phyloP scores from a whole-genome alignment of 2,888 invertebrate species.

The Digitonthophagus gazella region DNA sequence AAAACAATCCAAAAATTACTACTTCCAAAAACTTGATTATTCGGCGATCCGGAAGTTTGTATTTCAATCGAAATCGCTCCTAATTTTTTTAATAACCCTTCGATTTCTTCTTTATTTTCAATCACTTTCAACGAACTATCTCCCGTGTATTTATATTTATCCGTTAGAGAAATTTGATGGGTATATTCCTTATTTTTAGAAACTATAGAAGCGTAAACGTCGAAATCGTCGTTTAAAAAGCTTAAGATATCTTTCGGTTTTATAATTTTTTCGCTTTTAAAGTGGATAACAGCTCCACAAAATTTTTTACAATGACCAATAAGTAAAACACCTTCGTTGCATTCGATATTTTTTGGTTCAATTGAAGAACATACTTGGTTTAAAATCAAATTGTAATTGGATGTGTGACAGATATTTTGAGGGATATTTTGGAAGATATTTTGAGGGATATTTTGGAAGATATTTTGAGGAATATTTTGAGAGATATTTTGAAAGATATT shows the following conservation, averaged over 20 bases:
- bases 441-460: too few species aligned
- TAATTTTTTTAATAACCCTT: not conserved
- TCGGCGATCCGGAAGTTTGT: not conserved
- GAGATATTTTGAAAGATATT: too few species aligned
- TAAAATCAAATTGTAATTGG: too few species aligned
- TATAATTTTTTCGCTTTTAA: not conserved
- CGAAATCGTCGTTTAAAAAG: not conserved
- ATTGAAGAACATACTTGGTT: not conserved
- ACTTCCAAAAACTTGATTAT: not conserved
- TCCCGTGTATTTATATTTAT: constrained; percentile 38
- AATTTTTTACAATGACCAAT: constrained; percentile 35
- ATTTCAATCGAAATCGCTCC: not conserved
- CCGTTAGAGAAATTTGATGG: constrained; percentile 39
- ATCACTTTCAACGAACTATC: not conserved
- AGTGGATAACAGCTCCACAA: constrained; percentile 26
- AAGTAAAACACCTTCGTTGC: constrained; percentile 29
- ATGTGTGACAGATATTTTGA: too few species aligned
- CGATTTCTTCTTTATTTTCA: not conserved
- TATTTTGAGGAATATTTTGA: too few species aligned
- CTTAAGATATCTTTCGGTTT: not conserved
- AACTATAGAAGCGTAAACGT: not conserved
- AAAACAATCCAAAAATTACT: not conserved
- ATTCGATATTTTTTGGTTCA: constrained; percentile 6
- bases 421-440: too few species aligned
- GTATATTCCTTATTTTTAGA: not conserved